Base-by-base conservation (phyloP, 2,888 invertebrate species). In the Linyphia triangularis region DNA sequence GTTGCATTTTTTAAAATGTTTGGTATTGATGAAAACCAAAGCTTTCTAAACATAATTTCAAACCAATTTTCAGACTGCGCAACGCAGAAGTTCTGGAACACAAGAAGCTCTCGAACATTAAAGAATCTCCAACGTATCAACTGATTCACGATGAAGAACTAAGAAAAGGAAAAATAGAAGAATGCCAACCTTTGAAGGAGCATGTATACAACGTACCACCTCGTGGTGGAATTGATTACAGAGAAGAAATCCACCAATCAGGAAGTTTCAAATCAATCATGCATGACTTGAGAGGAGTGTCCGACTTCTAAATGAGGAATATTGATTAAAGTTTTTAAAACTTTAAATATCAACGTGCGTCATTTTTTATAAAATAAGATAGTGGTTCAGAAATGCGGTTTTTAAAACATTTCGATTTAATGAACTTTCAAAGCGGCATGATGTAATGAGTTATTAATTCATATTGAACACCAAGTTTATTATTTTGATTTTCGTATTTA, bases 41-140 rank as follows among this genome's bases (percentile, higher is more conserved):
- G n/a, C n/a, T n/a, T n/a, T n/a, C n/a, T n/a, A n/a, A n/a, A n/a
- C n/a, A n/a, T n/a, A n/a, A n/a, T n/a, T n/a, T n/a, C n/a, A n/a
- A n/a, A n/a, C n/a, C n/a, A n/a, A n/a, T 33, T 61, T 83, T 67
- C 13, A 72, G 69, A 13, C 22, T 65, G 6, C 28, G 24, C 22
- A 85, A 67, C 26, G 57, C 57, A 16, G 79, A 81, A 16, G 10
- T 73, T 1, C 5, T 86, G 67, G 86, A 86, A 37, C 65, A n/a
- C 6, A 86, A 86, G 22, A 86, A 86, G 19, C 1, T 85, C 0
- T 16, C 73, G 0, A 81, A 81, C 61, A 86, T 86, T 9, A 73
- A 28, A 24, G 37, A 86, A 24, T 91, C 91, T 33, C 91, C 91
- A 4, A 91, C 91, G 10, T 91, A 91, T 82, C 91, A 91, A 75